phyloP scores from a whole-genome alignment of 2,888 invertebrate species.

The Drosophila meridiana region DNA sequence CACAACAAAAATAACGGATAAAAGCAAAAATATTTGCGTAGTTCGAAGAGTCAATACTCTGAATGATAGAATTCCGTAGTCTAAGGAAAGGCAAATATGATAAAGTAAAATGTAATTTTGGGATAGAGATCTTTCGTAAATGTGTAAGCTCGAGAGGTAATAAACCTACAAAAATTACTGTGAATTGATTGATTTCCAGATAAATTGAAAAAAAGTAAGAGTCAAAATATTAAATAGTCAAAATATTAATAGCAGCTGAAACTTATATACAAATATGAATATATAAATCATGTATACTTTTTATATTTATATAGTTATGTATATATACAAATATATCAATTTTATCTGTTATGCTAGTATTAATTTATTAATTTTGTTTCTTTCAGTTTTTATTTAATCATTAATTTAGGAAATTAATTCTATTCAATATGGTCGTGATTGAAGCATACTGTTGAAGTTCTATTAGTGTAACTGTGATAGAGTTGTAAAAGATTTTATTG shows the following conservation, averaged over 20 bases:
- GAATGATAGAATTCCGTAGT: no score
- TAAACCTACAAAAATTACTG: background rate
- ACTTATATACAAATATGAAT: background rate
- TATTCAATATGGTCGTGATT: no score
- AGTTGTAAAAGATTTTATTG: no score
- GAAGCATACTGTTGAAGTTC: no score
- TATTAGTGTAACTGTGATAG: no score
- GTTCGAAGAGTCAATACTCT: conserved; percentile 5
- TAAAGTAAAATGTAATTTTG: background rate
- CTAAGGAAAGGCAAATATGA: background rate
- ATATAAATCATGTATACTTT: no score
- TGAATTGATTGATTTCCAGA: background rate
- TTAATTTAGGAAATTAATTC: no score
- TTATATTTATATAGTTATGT: no score
- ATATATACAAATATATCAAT: no score
- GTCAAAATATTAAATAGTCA: background rate
- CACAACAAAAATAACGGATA: background rate
- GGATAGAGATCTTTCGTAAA: background rate
- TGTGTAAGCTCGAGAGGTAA: background rate
- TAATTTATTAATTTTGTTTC: no score
- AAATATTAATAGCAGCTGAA: background rate
- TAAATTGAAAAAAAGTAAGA: background rate
- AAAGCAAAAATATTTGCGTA: background rate
- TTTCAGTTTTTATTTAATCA: no score
- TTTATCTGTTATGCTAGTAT: no score